Evolutionary conservation across 2,888 invertebrate genomes (phyloP).

Genomic region (Corbicula japonica): DNA sequence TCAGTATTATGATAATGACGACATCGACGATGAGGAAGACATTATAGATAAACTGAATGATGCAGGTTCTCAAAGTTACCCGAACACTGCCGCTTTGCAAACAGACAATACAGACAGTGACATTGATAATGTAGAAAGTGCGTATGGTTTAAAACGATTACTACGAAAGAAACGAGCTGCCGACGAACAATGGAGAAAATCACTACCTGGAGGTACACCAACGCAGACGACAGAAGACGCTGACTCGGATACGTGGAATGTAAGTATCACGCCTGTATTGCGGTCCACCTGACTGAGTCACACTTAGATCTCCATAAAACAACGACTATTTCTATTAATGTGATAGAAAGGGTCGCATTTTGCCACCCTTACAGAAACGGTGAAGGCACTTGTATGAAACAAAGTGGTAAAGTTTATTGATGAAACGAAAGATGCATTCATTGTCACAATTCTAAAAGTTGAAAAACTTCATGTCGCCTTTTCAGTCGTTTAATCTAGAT

Average conservation of each 20-base stretch:
- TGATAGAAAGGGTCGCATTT: neutral
- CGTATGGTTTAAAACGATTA: too few relatives aligned
- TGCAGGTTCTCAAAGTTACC: too few relatives aligned
- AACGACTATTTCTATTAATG: too few relatives aligned
- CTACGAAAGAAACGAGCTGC: conserved; percentile 39
- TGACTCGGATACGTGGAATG: conserved; percentile 48
- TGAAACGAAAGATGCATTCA: neutral
- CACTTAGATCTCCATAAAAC: too few relatives aligned
- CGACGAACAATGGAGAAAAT: conserved; percentile 50
- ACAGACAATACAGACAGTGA: too few relatives aligned
- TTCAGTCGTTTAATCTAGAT: too few relatives aligned
- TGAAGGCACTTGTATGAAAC: neutral
- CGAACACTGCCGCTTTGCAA: too few relatives aligned
- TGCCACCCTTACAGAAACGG: neutral
- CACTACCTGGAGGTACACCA: conserved; percentile 27
- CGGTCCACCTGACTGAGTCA: neutral
- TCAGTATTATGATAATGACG: too few relatives aligned
- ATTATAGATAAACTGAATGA: too few relatives aligned
- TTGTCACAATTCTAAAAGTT: neutral
- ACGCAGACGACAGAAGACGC: neutral
- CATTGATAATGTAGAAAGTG: too few relatives aligned
- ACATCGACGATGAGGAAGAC: too few relatives aligned
- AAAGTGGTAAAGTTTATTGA: neutral
- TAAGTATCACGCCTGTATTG: conserved; percentile 4
- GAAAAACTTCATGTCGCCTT: too few relatives aligned